Base-by-base conservation (phyloP, 2,113 vertebrate species). In the Toxotes jaculatrix region DNA sequence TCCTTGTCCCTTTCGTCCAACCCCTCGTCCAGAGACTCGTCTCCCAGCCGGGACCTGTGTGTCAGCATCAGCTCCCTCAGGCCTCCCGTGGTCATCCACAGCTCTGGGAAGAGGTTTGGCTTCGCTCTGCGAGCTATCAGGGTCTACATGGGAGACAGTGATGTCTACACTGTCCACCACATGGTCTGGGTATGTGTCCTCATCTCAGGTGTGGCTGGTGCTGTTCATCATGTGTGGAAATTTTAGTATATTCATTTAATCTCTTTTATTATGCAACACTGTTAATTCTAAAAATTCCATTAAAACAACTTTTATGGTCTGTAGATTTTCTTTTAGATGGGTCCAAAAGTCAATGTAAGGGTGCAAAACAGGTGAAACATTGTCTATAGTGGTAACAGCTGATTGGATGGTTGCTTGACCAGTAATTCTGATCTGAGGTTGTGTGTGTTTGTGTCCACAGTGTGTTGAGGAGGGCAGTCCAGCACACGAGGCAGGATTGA, bases 141-240 rank as follows among this genome's bases (percentile, higher is more conserved):
- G 0, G 97, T 99, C 86, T 99, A 98, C 94, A 97, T 98, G 97
- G 97, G 98, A 0, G 96, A 99, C 91, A 97, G 94, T 0, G 96
- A 98, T 0, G 90, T 99, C 84, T 98, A 99, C 73, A 94, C 97
- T 0, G 97, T 99, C 65, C 97, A 99, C 83, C 98, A 99, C 34
- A 97, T 98, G 90, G 97, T 99, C 90, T 99, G 97, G 97, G 98
- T 99, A 87, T 0, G 97, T 88, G 21, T 81, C 31, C 32, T 55
- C 6, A n/a, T 56, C 59, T 47, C 47, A 17, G 1, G 13, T 56
- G 12, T 16, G 38, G 27, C 14, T n/a, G 23, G 0, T 53, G 17
- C 11, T 36, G 55, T 19, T 61, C 23, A 47, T 36, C 12, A 32
- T 21, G 13, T 32, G 7, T 66, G 23, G 38, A 56, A 21, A 34